Base-by-base conservation (phyloP, 2,888 invertebrate genomes). In the Parnassius orleans region DNA sequence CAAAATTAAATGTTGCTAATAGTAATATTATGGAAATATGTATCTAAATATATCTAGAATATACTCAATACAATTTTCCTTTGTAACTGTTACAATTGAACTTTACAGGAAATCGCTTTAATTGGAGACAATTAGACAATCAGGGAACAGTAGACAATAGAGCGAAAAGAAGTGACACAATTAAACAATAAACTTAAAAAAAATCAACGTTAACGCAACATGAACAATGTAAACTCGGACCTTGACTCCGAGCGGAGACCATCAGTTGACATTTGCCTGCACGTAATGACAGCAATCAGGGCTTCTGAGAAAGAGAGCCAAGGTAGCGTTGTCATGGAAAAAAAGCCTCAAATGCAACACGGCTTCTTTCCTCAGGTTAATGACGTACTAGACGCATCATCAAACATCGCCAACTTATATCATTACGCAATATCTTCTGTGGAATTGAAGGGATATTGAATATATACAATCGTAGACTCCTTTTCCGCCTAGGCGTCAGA, bases 241-340 rank as follows among this genome's bases (percentile, higher is more conserved):
- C 58, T 59, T 52, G 58, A 43, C 51, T 46, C 24, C 14, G 10
- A 48, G 15, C 48, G n/a, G 58, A 44, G 5, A 11, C 53, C 44
- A 52, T n/a, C 43, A 44, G 50, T 43, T 60, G 56, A 61, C 53
- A 61, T 61, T 56, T 47, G 19, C 52, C 56, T 33, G 43, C 19
- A 2, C 50, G 48, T 62, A 62, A 62, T 57, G 57, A 53, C 57
- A 12, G 57, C 62, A 62, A 62, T 62, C 62, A 62, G 57, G n/a
- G 41, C 53, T 62, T 62, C 62, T 57, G 53, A 62, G 62, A 62
- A 62, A 9, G 43, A 14, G 24, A 53, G 50, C 47, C 50, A 48
- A 57, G 62, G 57, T 57, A 53, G 50, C 42, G 53, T 47, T 11
- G 24, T 24, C n/a, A 48, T 9, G 46, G 62, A 53, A 59, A 59